Percentiles rank a stretch among this genome's conserved stretches.
Evolutionary conservation across 2,888 invertebrate genomes (phyloP).

Genomic region (Aphodius granarius): DNA sequence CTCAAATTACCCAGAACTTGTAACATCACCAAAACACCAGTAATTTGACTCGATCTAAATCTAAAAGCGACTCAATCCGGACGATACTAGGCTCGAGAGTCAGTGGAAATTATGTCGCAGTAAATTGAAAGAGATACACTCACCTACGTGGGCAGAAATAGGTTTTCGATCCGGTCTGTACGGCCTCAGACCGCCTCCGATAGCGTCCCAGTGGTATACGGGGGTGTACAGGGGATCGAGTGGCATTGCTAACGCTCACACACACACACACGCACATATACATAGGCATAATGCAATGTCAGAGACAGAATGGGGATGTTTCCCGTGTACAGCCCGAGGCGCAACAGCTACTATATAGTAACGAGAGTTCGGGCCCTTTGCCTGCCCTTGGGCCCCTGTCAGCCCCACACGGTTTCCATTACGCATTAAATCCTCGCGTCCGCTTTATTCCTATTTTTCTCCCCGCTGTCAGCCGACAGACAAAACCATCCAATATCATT

Average conservation of each 20-base stretch:
- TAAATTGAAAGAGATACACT: not conserved
- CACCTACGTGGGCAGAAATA: not conserved
- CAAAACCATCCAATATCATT: not conserved
- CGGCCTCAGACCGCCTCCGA: not conserved
- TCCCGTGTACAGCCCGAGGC: constrained; percentile 43
- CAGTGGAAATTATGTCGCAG: not conserved
- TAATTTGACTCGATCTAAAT: not conserved
- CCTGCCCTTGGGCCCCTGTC: constrained; percentile 42
- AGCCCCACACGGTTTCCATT: constrained; percentile 44
- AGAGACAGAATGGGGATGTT: constrained; percentile 41
- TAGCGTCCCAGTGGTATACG: not conserved
- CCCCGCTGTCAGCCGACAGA: not conserved
- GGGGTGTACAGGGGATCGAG: not conserved
- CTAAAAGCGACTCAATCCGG: not conserved
- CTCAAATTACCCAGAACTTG: too few relatives aligned
- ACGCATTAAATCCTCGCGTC: constrained; percentile 24
- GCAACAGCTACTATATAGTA: constrained; percentile 45
- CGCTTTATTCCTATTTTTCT: not conserved
- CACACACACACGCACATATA: constrained; percentile 8
- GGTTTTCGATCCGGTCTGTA: not conserved
- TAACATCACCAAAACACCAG: not conserved
- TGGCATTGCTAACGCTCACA: not conserved
- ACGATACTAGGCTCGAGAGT: not conserved
- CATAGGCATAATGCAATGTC: constrained; percentile 45
- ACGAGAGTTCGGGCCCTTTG: constrained; percentile 38